phyloP scores from a whole-genome alignment of 1,140 invertebrate genomes.

The Drosophila pruinosa region DNA sequence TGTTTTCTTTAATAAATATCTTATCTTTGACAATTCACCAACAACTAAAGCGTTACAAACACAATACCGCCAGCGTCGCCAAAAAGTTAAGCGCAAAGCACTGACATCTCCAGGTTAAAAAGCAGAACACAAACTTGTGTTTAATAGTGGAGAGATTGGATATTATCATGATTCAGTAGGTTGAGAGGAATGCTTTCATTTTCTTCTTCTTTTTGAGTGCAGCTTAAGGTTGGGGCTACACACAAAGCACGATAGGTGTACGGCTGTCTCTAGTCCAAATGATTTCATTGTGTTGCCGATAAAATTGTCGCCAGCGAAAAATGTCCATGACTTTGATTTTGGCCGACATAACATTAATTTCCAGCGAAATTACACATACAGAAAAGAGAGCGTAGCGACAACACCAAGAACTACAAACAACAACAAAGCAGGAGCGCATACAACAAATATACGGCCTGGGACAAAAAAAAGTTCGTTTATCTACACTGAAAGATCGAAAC shows the following conservation, averaged over 20 bases:
- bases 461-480: slow-evolving; percentile 60
- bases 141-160: neutral
- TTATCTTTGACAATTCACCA: slow-evolving; percentile 10
- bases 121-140: too few species aligned
- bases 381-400: slow-evolving; percentile 13
- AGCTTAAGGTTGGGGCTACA: neutral
- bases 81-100: neutral
- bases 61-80: slow-evolving; percentile 60
- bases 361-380: slow-evolving; percentile 73
- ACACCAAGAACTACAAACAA: slow-evolving; percentile 19
- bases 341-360: slow-evolving; percentile 79
- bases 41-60: slow-evolving; percentile 42
- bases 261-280: slow-evolving; percentile 53
- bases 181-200: neutral
- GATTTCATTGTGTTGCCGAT: slow-evolving; percentile 78
- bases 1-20: slow-evolving; percentile 15
- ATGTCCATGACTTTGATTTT: slow-evolving; percentile 78
- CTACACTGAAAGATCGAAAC: slow-evolving; percentile 56
- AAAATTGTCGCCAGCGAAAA: slow-evolving; percentile 80
- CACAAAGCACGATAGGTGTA: slow-evolving; percentile 5
- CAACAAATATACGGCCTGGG: slow-evolving; percentile 16
- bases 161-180: too few species aligned
- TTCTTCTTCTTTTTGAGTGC: neutral
- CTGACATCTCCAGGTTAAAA: too few species aligned
- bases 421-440: slow-evolving; percentile 24